These are phyloP conservation scores for Drosophila ohnishii DNA, from an alignment of 1,140 invertebrate genomes.

Conservation along the genomic window DNA sequence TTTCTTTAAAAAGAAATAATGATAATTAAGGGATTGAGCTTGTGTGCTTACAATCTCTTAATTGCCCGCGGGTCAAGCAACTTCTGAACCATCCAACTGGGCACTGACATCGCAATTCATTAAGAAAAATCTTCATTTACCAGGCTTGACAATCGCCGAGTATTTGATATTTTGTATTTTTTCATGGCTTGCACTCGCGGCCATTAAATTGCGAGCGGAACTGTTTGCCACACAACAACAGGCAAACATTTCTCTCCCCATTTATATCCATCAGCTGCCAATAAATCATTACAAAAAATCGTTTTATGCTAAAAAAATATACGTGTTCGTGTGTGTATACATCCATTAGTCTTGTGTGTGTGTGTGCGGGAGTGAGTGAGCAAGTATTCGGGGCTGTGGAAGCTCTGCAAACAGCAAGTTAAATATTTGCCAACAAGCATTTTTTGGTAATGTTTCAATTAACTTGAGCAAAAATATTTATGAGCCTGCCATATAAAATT, in stretches of 20 bases:
- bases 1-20: neutral
- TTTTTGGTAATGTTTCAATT: slow-evolving; percentile 81
- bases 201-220: slow-evolving; percentile 35
- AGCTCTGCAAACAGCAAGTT: slow-evolving; percentile 44
- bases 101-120: slow-evolving; percentile 26
- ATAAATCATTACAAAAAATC: slow-evolving; percentile 84
- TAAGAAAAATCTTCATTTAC: slow-evolving; percentile 21
- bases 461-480: slow-evolving; percentile 80
- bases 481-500: slow-evolving; percentile 61
- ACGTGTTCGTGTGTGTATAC: slow-evolving; percentile 26
- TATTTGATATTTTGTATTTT: slow-evolving; percentile 24
- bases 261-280: slow-evolving; percentile 53
- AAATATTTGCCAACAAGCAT: slow-evolving; percentile 74
- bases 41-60: neutral
- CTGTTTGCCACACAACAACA: slow-evolving; percentile 52
- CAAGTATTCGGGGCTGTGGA: neutral
- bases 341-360: slow-evolving; percentile 42
- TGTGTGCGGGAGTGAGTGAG: neutral
- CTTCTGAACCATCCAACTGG: neutral
- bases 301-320: slow-evolving; percentile 48
- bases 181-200: slow-evolving; percentile 3
- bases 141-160: slow-evolving; percentile 19
- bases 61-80: slow-evolving; percentile 8
- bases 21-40: neutral
- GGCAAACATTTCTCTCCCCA: slow-evolving; percentile 42